Evolutionary conservation across 2,113 vertebrate species (phyloP).

Genomic region (Lynx canadensis): DNA sequence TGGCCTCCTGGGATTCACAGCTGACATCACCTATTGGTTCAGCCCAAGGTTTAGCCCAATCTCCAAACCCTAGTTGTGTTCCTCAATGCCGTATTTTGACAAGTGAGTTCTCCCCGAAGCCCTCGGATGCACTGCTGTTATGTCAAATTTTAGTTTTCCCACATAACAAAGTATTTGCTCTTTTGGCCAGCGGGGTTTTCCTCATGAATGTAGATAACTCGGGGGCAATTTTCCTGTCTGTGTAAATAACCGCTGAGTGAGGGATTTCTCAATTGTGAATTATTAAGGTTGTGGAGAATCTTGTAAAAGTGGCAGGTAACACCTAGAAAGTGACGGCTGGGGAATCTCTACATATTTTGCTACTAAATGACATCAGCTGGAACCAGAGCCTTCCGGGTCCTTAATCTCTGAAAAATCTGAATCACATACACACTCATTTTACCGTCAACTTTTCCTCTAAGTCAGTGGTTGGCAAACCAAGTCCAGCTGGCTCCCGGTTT

Average conservation of each 20-base stretch:
- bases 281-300: background rate
- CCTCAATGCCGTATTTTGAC: background rate
- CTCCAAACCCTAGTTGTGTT: background rate
- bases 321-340: background rate
- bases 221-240: background rate
- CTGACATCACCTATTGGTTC: background rate
- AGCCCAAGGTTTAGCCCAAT: fast-evolving
- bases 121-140: background rate
- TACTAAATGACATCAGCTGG: background rate
- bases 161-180: background rate
- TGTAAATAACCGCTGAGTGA: background rate
- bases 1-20: fast-evolving
- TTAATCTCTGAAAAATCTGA: background rate
- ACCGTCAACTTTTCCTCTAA: background rate
- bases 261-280: background rate
- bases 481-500: background rate
- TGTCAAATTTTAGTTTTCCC: background rate
- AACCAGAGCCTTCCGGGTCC: background rate
- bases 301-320: background rate
- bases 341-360: background rate
- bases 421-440: background rate
- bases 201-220: background rate
- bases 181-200: background rate
- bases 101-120: background rate
- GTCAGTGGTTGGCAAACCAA: background rate